Evolutionary conservation across 1,140 invertebrate species (phyloP).

Genomic region (Vanessa tameamea): DNA sequence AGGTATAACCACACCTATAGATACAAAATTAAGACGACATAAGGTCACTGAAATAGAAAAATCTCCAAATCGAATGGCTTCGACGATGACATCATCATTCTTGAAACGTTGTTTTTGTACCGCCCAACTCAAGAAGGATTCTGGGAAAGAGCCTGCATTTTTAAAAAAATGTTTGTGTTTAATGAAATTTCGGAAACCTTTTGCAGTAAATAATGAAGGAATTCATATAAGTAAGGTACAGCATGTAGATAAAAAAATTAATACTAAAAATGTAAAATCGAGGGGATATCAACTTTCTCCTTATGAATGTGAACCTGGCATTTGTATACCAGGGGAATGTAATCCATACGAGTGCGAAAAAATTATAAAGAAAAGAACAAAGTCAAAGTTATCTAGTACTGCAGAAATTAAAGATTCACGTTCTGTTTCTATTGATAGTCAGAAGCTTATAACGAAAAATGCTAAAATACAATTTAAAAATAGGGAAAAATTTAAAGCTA

Average conservation of each 20-base stretch:
- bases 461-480: background rate
- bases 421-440: background rate
- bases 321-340: slow-evolving; percentile 45
- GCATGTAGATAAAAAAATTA: background rate
- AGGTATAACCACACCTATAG: background rate
- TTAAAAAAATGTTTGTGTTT: slow-evolving; percentile 27
- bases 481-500: background rate
- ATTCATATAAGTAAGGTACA: background rate
- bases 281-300: slow-evolving; percentile 1
- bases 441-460: background rate
- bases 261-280: slow-evolving; percentile 7
- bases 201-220: background rate
- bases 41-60: background rate
- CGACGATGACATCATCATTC: slow-evolving; percentile 9
- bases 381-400: background rate
- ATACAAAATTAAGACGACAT: background rate
- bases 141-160: background rate
- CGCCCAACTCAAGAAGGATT: background rate
- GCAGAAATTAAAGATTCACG: background rate
- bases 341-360: slow-evolving; percentile 47
- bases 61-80: background rate
- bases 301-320: slow-evolving; percentile 49
- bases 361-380: slow-evolving; percentile 32
- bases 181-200: slow-evolving; percentile 3
- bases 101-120: slow-evolving; percentile 3